Evolutionary conservation across 2,113 vertebrate species (phyloP).

Genomic region (Oncorhynchus kisutch): DNA sequence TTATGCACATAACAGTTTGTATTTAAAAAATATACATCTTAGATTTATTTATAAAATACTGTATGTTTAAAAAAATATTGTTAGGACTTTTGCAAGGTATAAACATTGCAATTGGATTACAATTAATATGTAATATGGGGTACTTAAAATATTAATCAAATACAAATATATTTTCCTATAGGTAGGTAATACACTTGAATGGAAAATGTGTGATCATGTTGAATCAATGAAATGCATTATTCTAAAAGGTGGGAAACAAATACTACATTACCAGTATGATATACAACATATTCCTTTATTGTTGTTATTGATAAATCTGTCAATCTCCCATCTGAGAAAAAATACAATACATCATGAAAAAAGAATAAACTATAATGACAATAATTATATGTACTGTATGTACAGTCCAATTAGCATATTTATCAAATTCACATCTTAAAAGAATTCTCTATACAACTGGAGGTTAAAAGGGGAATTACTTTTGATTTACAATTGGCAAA

Average conservation of each 20-base stretch:
- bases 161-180: too few species aligned
- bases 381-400: constrained; percentile 35
- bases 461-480: constrained; percentile 47
- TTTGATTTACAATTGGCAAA: constrained; percentile 37
- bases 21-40: too few species aligned
- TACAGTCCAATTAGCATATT: constrained; percentile 47
- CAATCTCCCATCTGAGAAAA: constrained; percentile 40
- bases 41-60: too few species aligned
- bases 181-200: too few species aligned
- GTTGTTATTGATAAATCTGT: constrained; percentile 59
- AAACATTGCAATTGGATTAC: too few species aligned
- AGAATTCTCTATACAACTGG: constrained; percentile 46
- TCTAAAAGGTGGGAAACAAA: too few species aligned
- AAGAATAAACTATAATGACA: constrained; percentile 41
- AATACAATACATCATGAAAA: constrained; percentile 52
- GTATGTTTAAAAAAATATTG: too few species aligned
- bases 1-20: too few species aligned
- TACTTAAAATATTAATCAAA: too few species aligned
- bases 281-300: constrained; percentile 54
- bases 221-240: too few species aligned
- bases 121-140: too few species aligned
- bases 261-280: constrained; percentile 17
- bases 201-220: constrained; percentile 36
- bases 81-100: too few species aligned
- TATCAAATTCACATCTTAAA: constrained; percentile 39